Base-by-base conservation (phyloP, 2,113 vertebrate genomes). In the Alligator sinensis region DNA sequence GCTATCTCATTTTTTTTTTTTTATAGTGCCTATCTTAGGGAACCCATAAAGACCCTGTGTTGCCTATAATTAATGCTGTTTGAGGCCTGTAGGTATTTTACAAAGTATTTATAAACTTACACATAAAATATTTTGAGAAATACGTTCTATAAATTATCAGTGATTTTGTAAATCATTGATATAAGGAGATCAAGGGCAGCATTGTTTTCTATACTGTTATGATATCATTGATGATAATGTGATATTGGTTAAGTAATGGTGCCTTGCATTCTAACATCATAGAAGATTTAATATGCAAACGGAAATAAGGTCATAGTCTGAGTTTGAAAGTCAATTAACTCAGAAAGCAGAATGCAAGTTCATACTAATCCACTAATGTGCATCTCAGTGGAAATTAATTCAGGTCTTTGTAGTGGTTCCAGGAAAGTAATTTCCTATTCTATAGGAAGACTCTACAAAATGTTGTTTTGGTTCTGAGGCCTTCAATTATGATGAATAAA, bases 271-370 rank as follows among this genome's bases (percentile, higher is more conserved):
- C 76, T 25, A 94, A 86, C 87, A 78, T 58, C 77, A 60, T 58
- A 5, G 34, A 21, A 21, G 64, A 96, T 84, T 3, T 25, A 80
- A 66, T 55, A 74, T 77, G 38, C 63, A 88, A 66, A 54, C 17
- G 7, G 55, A 86, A 94, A 92, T 81, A 91, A 96, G 88, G 75
- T 78, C 84, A 66, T 4, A 72, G 80, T 58, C 4, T 78, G 59
- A 57, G n/a, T 77, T 88, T 90, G 80, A 92, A 97, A 97, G 92
- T 96, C 91, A 96, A 88, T 94, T 96, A 95, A 97, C 91, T 82
- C 14, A 7, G 75, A 84, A 91, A 94, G n/a, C 28, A 64, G 70
- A 84, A 91, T 87, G 66, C 16, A 91, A 91, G 84, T 96, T 97
- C 77, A 77, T 60, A 81, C 54, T 95, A 88, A 96, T 96, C 94